A percentile compares a stretch with the other conserved stretches of the same genome.
Conservation (phyloP, 2,888 invertebrate species). For the Reticulitermes lucifugus region DNA sequence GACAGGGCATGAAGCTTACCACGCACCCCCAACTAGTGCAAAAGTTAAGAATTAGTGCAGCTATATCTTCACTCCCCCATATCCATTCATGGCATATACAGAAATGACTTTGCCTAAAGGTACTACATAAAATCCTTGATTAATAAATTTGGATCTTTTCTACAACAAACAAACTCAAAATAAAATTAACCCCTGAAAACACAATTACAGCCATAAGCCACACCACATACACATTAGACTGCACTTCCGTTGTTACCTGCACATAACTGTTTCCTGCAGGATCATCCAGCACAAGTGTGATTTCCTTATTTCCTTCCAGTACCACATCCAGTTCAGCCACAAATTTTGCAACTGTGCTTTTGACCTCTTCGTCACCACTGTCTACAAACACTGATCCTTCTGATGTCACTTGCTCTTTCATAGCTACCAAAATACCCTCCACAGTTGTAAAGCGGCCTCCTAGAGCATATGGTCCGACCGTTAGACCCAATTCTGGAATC, state of each 20-base stretch:
- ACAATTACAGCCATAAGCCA: no score
- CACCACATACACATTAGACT: no score
- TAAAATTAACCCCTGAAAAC: no score
- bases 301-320: conserved; percentile 69
- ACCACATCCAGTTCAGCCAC: conserved; percentile 75
- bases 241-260: conserved; percentile 66
- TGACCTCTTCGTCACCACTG: conserved; percentile 71
- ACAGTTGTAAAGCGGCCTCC: conserved; percentile 96
- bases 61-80: no score
- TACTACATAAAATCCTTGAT: no score
- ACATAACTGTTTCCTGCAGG: conserved; percentile 98
- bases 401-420: conserved; percentile 79
- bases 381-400: conserved; percentile 79
- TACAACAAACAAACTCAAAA: no score
- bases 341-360: conserved; percentile 72
- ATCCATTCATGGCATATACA: no score
- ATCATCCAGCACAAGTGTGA: conserved; percentile 91
- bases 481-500: conserved; percentile 91
- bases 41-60: no score
- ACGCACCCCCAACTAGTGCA: no score
- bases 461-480: conserved; percentile 85
- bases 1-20: no score
- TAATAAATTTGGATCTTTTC: no score
- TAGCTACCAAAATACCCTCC: conserved; percentile 86
- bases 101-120: no score